Evolutionary conservation across 2,888 invertebrate species (phyloP).

Genomic region (Ochropleura leucogaster): DNA sequence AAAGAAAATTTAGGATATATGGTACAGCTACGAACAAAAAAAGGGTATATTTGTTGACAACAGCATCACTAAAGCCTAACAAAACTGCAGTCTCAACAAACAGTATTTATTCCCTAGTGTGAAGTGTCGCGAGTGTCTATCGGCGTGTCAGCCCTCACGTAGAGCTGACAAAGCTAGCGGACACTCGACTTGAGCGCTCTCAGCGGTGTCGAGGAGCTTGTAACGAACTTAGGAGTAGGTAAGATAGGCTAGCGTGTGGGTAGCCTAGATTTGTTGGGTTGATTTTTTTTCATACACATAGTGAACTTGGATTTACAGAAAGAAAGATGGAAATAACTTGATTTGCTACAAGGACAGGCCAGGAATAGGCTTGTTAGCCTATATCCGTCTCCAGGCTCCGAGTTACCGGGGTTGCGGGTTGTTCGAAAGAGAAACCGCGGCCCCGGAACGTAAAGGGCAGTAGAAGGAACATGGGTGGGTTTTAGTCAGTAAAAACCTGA

Average conservation of each 20-base stretch:
- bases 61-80: not conserved
- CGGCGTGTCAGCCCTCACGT: conserved; percentile 57
- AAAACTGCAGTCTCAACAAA: conserved; percentile 31
- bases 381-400: no score
- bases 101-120: conserved; percentile 58
- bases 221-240: conserved; percentile 63
- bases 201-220: conserved; percentile 53
- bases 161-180: conserved; percentile 70
- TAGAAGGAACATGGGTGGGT: no score
- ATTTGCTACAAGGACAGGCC: no score
- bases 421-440: no score
- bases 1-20: no score
- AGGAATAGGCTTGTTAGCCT: no score
- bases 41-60: no score
- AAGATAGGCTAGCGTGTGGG: conserved; percentile 14
- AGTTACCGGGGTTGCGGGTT: no score
- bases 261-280: conserved; percentile 10
- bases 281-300: not conserved
- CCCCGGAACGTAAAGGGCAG: no score
- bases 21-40: no score
- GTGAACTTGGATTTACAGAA: not conserved
- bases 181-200: conserved; percentile 62
- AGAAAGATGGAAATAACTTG: no score
- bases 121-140: conserved; percentile 54
- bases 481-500: no score